Evolutionary conservation across 2,888 invertebrate species (phyloP).

Genomic region (Drosophila paranaensis): DNA sequence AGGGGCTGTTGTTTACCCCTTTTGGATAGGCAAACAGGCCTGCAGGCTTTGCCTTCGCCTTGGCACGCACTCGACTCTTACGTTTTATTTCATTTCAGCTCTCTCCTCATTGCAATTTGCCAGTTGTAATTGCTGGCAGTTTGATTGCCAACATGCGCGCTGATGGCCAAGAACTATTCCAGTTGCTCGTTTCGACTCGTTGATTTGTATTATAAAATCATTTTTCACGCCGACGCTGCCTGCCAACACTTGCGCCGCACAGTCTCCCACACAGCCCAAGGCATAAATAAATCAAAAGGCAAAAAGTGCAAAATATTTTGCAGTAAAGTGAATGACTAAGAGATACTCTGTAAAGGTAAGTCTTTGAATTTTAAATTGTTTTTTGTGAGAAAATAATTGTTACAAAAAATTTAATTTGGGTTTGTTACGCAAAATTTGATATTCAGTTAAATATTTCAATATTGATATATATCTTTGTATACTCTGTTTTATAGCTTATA

Average conservation of each 20-base stretch:
- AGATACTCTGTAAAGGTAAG: neutral
- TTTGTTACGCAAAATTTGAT: too few species aligned
- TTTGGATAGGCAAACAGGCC: conserved; percentile 37
- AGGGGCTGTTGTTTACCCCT: conserved; percentile 15
- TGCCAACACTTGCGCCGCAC: conserved; percentile 19
- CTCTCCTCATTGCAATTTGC: conserved; percentile 57
- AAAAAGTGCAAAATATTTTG: neutral
- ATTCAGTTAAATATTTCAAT: too few species aligned
- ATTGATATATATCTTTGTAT: too few species aligned
- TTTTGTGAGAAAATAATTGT: neutral
- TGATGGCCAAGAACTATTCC: conserved; percentile 52
- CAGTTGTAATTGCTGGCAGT: conserved; percentile 67
- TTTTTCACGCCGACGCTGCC: conserved; percentile 59
- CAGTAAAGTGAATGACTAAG: neutral
- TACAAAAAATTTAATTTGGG: too few species aligned
- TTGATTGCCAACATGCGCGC: conserved; percentile 68
- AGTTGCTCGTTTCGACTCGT: conserved; percentile 17
- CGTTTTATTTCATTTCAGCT: conserved; percentile 26
- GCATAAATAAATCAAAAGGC: conserved; percentile 41
- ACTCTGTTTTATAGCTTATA: too few species aligned
- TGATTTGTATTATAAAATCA: conserved; percentile 70
- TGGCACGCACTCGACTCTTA: conserved; percentile 43
- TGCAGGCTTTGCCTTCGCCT: conserved; percentile 22
- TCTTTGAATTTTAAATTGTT: neutral
- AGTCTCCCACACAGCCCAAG: neutral